phyloP scores from a whole-genome alignment of 1,140 invertebrate genomes.

The Zaprionus davidi region DNA sequence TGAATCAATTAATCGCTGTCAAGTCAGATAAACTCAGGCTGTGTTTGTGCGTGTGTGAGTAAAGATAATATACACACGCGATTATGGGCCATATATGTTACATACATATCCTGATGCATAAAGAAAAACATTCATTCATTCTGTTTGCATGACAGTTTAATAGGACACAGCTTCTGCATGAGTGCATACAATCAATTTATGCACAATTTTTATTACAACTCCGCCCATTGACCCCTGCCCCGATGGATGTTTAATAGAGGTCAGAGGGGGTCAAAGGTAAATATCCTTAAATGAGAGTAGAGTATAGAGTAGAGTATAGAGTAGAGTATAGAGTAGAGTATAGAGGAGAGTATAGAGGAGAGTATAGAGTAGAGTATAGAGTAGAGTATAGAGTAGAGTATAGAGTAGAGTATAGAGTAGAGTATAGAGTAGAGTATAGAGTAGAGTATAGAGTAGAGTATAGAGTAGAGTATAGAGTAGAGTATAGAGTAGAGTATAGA shows the following conservation, averaged over 20 bases:
- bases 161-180: constrained; percentile 34
- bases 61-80: constrained; percentile 15
- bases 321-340: too few species aligned
- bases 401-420: too few species aligned
- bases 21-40: constrained; percentile 8
- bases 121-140: constrained; percentile 10
- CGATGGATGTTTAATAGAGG: constrained; percentile 6
- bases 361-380: too few species aligned
- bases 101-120: constrained; percentile 22
- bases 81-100: constrained; percentile 30
- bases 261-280: neutral
- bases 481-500: too few species aligned
- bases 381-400: too few species aligned
- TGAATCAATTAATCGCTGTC: constrained; percentile 52
- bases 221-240: neutral
- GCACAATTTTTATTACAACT: constrained; percentile 29
- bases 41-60: neutral
- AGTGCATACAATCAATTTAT: constrained; percentile 32
- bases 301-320: too few species aligned
- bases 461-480: too few species aligned
- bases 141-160: constrained; percentile 7
- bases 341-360: too few species aligned
- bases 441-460: too few species aligned
- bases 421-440: too few species aligned
- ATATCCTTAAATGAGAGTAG: too few species aligned